Evolutionary conservation across 1,140 invertebrate species (phyloP).

Genomic region (Meloidogyne hapla): DNA sequence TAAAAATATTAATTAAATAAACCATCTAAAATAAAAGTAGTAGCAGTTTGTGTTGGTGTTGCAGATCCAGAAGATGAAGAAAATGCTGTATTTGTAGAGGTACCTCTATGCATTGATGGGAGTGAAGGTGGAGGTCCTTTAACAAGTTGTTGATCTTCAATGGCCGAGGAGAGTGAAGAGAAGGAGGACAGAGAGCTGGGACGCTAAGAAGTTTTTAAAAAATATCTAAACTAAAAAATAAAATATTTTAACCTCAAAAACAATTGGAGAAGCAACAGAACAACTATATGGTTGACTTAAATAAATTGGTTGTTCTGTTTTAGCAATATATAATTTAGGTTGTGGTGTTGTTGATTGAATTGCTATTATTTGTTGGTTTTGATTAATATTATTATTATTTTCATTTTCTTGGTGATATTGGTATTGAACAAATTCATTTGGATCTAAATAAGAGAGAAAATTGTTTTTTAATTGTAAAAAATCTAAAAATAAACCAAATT

Average conservation of each 20-base stretch:
- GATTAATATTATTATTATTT: not conserved
- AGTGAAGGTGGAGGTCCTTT: not conserved
- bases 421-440: not conserved
- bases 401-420: not conserved
- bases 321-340: not conserved
- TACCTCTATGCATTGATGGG: not conserved
- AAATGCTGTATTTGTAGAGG: not conserved
- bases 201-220: not conserved
- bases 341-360: not conserved
- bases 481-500: constrained; percentile 36
- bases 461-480: not conserved
- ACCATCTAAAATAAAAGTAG: not conserved
- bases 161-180: not conserved
- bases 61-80: constrained; percentile 23
- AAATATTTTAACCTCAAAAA: not conserved
- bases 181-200: not conserved
- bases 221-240: not conserved
- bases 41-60: constrained; percentile 15
- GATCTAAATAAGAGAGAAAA: constrained; percentile 1
- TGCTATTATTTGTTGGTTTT: not conserved
- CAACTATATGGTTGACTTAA: not conserved
- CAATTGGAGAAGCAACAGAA: not conserved
- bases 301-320: not conserved
- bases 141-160: not conserved
- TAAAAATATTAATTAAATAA: not conserved